Evolutionary conservation across 2,888 invertebrate species (phyloP).

Genomic region (Glyphotaelius pellucidus): DNA sequence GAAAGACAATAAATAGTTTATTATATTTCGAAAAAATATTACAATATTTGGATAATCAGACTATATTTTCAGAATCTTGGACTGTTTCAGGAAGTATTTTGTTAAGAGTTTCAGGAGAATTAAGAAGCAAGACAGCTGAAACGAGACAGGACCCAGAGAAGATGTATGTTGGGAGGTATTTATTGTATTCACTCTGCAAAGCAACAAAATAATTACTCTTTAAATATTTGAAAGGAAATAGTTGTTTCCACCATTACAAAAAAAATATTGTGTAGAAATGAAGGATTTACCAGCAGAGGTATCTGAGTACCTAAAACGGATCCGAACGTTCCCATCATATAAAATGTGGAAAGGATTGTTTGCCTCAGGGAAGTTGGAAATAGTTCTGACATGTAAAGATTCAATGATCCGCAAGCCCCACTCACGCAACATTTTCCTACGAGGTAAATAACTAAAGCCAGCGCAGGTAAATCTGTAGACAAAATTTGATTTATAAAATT

Average conservation of each 20-base stretch:
- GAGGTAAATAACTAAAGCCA: constrained; percentile 77
- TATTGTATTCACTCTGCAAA: constrained; percentile 28
- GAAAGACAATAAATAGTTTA: too few relatives aligned
- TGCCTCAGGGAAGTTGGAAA: constrained; percentile 83
- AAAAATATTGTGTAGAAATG: background rate
- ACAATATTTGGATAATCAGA: background rate
- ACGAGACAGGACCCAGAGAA: constrained; percentile 78
- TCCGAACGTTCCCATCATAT: constrained; percentile 81
- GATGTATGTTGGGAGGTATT: constrained; percentile 77
- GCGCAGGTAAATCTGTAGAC: constrained; percentile 75
- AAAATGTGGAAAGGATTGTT: constrained; percentile 80
- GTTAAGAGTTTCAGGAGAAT: constrained; percentile 78
- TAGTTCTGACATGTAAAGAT: constrained; percentile 83
- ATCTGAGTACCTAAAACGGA: constrained; percentile 82
- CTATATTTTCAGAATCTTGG: constrained; percentile 76
- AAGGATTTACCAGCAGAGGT: constrained; percentile 78
- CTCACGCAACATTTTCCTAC: constrained; percentile 83
- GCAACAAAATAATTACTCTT: background rate
- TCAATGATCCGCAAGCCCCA: constrained; percentile 80
- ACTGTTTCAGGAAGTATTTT: constrained; percentile 79
- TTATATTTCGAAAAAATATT: too few relatives aligned
- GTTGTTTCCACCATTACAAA: background rate
- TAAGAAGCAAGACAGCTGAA: constrained; percentile 77
- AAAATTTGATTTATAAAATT: background rate
- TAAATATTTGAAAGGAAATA: background rate